Base-by-base conservation (phyloP, 2,797 vertebrate species). In the Calcarius lapponicus region DNA sequence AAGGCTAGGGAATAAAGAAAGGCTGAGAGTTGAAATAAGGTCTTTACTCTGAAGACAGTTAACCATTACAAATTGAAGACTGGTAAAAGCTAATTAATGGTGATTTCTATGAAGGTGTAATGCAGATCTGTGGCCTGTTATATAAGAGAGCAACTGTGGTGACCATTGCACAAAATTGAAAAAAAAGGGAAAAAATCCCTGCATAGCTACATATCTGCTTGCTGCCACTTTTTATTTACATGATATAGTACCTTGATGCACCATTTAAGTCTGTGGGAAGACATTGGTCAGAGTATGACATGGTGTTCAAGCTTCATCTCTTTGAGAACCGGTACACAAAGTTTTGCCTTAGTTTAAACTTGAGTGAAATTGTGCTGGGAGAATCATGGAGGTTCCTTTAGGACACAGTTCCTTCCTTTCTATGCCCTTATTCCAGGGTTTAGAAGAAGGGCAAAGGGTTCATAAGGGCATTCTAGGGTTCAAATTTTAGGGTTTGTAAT, bases 71-170 rank as follows among this genome's bases (percentile, higher is more conserved):
- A 16, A 82, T 0, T 47, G 34, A 93, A 87, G 64, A 42, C 9
- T 31, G 22, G 11, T 58, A 48, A 67, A 83, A 71, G 8, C 16
- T 84, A 56, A 61, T 54, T 69, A 45, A 36, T 17, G 7, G 21
- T 3, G 6, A 61, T 53, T 80, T 88, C 38, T 67, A 4, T 40
- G 58, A 93, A 47, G 25, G 14, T n/a, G 11, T 4, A 34, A 6
- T 42, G 38, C 10, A 48, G 16, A 40, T 74, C 17, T 51, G 25
- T 69, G 69, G 8, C 11, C 50, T 74, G 1, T 83, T 83, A 21
- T 4, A 4, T 29, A 53, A 60, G 17, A 74, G 5, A 10, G 18
- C 21, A 80, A 11, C 34, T 0, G 0, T 47, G 25, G n/a, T 71
- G 57, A 48, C 34, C 29, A 24, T n/a, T 92, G n/a, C 36, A 18